phyloP scores from a whole-genome alignment of 2,113 vertebrate species.

The Phyllopteryx taeniolatus region DNA sequence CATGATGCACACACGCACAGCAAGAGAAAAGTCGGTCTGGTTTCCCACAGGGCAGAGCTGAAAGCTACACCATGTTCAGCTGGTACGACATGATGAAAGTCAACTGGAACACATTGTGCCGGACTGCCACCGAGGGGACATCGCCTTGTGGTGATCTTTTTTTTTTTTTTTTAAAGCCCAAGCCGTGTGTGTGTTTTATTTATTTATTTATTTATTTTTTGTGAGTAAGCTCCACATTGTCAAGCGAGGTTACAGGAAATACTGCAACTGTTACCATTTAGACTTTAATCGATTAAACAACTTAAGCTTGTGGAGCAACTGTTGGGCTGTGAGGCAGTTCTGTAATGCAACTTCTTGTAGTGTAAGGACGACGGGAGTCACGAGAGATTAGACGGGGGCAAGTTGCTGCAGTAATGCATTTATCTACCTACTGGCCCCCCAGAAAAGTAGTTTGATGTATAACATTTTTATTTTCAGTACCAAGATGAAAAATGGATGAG shows the following conservation, averaged over 20 bases:
- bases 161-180: conserved; percentile 49
- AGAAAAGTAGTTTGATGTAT: too few relatives aligned
- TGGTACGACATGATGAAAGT: conserved; percentile 75
- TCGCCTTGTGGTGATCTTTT: conserved; percentile 62
- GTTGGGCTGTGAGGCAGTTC: conserved; percentile 23
- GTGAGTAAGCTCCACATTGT: conserved; percentile 43
- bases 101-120: conserved; percentile 74
- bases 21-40: conserved; percentile 64
- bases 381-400: conserved; percentile 4
- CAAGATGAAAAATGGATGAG: too few relatives aligned
- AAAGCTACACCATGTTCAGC: conserved; percentile 75
- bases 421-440: not conserved
- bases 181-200: conserved; percentile 31
- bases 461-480: too few relatives aligned
- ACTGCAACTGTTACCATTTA: conserved; percentile 41
- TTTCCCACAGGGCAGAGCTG: conserved; percentile 74
- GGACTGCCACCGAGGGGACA: conserved; percentile 71
- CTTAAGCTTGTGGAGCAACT: conserved; percentile 44
- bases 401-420: conserved; percentile 16
- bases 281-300: conserved; percentile 56
- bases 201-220: conserved; percentile 25
- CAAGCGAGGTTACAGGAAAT: conserved; percentile 39
- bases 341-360: conserved; percentile 35
- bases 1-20: conserved; percentile 39
- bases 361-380: conserved; percentile 12